Evolutionary conservation across 2,888 invertebrate genomes (phyloP).

Genomic region (Candidula unifasciata): DNA sequence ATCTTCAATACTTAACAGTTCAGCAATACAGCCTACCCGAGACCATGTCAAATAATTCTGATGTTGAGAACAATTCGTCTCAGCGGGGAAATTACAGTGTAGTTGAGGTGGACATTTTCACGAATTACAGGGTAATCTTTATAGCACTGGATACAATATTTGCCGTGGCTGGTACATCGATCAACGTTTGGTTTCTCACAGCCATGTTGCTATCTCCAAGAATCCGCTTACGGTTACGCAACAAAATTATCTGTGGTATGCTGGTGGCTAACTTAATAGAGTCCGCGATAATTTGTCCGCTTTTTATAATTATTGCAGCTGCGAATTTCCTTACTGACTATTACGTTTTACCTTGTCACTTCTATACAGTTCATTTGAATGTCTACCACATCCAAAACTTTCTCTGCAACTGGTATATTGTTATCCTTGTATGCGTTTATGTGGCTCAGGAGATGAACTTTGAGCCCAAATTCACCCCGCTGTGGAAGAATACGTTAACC

Average conservation of each 20-base stretch:
- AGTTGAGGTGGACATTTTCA: neutral
- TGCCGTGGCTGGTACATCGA: neutral
- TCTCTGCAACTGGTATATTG: neutral
- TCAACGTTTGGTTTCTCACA: neutral
- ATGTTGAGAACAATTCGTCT: neutral
- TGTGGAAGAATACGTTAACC: neutral
- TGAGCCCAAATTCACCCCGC: neutral
- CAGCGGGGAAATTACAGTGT: neutral
- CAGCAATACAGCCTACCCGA: neutral
- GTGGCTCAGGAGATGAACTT: neutral
- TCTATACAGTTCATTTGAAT: neutral
- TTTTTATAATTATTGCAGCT: too few species aligned
- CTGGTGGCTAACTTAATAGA: neutral
- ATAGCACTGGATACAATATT: neutral
- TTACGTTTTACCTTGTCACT: neutral
- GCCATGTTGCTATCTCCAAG: neutral
- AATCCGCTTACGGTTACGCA: neutral
- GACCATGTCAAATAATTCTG: neutral
- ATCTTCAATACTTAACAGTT: too few species aligned
- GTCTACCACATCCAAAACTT: neutral
- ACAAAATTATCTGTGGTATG: slow-evolving; percentile 3
- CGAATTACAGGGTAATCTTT: neutral
- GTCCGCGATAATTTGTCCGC: neutral
- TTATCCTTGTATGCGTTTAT: neutral
- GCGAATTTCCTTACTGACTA: too few species aligned